Evolutionary conservation across 2,888 invertebrate species (phyloP).

Genomic region (Drosophila rellima): DNA sequence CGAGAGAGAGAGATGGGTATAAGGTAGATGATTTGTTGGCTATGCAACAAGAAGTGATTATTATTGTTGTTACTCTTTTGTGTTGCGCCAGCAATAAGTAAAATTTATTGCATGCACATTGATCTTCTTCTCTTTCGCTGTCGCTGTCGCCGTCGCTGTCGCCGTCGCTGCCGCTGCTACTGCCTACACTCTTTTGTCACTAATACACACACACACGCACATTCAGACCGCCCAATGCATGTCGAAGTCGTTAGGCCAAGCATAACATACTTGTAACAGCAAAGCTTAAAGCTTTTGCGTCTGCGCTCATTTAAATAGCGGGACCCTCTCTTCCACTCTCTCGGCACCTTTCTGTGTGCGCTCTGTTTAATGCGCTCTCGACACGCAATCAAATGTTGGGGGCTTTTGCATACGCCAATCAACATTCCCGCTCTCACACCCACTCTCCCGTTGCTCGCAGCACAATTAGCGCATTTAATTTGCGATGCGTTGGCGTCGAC

Average conservation of each 20-base stretch:
- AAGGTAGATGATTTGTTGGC: slow-evolving; percentile 57
- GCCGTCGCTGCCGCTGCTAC: slow-evolving; percentile 9
- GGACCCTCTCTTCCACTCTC: slow-evolving; percentile 33
- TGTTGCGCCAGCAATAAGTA: slow-evolving; percentile 38
- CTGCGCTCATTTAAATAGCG: slow-evolving; percentile 72
- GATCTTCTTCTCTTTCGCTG: slow-evolving; percentile 32
- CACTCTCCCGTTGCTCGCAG: slow-evolving; percentile 24
- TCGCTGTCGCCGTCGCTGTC: slow-evolving; percentile 10
- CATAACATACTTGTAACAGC: slow-evolving; percentile 47
- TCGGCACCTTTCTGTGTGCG: slow-evolving; percentile 22
- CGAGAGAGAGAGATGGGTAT: neutral
- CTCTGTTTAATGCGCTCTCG: slow-evolving; percentile 74
- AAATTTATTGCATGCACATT: slow-evolving; percentile 68
- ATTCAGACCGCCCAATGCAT: slow-evolving; percentile 70
- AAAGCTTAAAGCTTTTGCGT: slow-evolving; percentile 53
- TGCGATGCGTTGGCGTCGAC: slow-evolving; percentile 46
- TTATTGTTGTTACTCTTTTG: slow-evolving; percentile 64
- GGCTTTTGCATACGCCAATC: slow-evolving; percentile 60
- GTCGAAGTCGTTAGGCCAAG: slow-evolving; percentile 71
- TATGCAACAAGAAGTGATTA: slow-evolving; percentile 60
- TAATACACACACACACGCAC: slow-evolving; percentile 6
- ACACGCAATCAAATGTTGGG: slow-evolving; percentile 60
- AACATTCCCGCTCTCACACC: slow-evolving; percentile 5
- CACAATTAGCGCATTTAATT: slow-evolving; percentile 73
- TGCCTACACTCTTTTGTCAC: slow-evolving; percentile 46